Base-by-base conservation (phyloP, 2,888 invertebrate genomes). In the Luffia ferchaultella region DNA sequence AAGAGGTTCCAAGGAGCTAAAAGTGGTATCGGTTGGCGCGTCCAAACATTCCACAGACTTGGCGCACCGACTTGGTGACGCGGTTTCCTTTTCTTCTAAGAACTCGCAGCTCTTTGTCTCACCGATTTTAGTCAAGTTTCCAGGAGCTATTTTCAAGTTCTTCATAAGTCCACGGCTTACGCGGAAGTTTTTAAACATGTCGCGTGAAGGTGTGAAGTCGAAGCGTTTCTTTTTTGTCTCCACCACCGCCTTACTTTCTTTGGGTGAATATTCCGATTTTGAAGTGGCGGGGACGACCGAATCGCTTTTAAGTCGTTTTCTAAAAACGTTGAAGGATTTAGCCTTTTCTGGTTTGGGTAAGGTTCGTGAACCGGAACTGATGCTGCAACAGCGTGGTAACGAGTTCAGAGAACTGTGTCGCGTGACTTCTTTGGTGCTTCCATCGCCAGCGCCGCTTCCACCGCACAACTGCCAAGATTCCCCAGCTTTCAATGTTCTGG, bases 231-330 rank as follows among this genome's bases (percentile, higher is more conserved):
- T 85, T 53, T 83, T 82, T 0, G 76, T 71, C 40, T 77, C 78
- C 2, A 50, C 42, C 2, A 73, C 68, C 57, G 76, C 73, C 53
- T 70, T 72, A 57, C 70, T 68, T 42, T 73, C 80, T 53, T 78
- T 77, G 2, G 40, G 41, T n/a, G 70, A 56, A 0, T 65, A 63
- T 50, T 80, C 78, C 0, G 73, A 73, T 60, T 82, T 80, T 0
- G 75, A 71, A 53, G 63, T 63, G 18, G 62, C 59, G 3, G 30
- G 30, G 52, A 74, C 55, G 55, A 80, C 76, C 0, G 84, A 82
- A 61, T 85, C 85, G 65, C 84, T 84, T 65, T 84, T 84, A 55
- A 85, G 71, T 50, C 85, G 69, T 67, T 83, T 84, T 63, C 73
- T 62, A 63, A 77, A 76, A 2, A 73, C 73, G 53, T 67, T 73